phyloP scores from a whole-genome alignment of 2,797 vertebrate genomes.

The Chaetodon trifasciatus region DNA sequence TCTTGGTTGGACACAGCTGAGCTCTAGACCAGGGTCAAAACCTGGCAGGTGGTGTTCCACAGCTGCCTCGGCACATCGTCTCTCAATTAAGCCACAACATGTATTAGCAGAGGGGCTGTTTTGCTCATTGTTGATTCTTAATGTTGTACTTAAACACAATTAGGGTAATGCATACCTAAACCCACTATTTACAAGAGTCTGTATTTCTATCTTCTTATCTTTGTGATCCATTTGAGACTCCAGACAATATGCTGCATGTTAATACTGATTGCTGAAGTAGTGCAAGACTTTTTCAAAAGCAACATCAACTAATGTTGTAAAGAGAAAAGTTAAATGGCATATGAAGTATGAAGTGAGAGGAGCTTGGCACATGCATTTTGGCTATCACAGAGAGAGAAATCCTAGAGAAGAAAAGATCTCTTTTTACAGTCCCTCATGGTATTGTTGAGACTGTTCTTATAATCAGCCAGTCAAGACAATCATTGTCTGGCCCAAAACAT shows the following conservation, averaged over 20 bases:
- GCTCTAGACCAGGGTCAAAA: slow-evolving; percentile 60
- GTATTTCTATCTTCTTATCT: slow-evolving; percentile 7
- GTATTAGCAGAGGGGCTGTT: slow-evolving; percentile 47
- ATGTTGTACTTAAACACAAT: slow-evolving; percentile 21
- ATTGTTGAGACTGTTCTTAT: slow-evolving; percentile 25
- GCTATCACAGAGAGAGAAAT: slow-evolving; percentile 2
- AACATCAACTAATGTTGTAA: not conserved
- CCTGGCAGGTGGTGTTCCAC: slow-evolving; percentile 65
- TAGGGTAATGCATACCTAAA: not conserved
- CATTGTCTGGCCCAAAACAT: slow-evolving; percentile 50
- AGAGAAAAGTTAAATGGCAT: not conserved
- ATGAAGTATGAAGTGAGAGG: not conserved
- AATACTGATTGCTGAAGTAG: not conserved
- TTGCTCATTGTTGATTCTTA: slow-evolving; percentile 36
- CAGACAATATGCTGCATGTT: slow-evolving; percentile 1
- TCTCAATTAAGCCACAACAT: slow-evolving; percentile 46
- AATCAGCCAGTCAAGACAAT: slow-evolving; percentile 33
- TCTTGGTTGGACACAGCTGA: slow-evolving; percentile 60
- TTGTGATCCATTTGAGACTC: not conserved
- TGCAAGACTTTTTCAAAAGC: not conserved
- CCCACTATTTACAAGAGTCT: slow-evolving; percentile 1
- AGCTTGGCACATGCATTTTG: not conserved
- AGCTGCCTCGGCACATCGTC: slow-evolving; percentile 62
- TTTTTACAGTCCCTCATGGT: slow-evolving; percentile 5
- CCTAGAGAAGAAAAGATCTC: not conserved